Evolutionary conservation across 2,888 invertebrate species (phyloP), one percentile per base, ranked within the genome.

Genomic region (Glaucopsyche alexis): DNA sequence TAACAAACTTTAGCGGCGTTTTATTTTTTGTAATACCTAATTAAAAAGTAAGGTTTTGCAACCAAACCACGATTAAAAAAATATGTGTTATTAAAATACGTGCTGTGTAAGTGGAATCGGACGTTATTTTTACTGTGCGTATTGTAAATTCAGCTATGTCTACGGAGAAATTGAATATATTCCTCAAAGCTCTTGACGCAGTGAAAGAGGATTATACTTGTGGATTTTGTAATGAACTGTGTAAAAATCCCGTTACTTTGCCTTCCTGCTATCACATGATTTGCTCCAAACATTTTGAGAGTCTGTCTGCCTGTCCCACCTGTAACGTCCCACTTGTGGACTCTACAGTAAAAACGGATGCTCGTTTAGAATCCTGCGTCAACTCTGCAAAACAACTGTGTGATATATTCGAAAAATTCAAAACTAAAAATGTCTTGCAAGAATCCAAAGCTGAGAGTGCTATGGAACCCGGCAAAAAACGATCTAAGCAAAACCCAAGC

Each of bases 221-320:
- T 77, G 84, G 83, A 5, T 80, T 85, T 72, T 93, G 93, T 76
- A 78, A 76, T 0, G 79, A 91, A 80, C 75, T 91, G 13, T 90
- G 88, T 73, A 84, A 84, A 74, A 81, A 91, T 71, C 91, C 92
- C 0, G 85, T 90, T 5, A 87, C 87, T 8, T 76, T 93, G n/a
- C 89, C 87, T 72, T 83, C 85, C 78, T 93, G 93, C 79, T 91
- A 88, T 74, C 93, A 93, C 75, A 77, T 89, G 0, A 84, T 93
- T 75, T 93, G 93, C 76, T 80, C 81, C 0, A 83, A 83, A 70
- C 93, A 93, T 80, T 88, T 88, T 50, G 76, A 79, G 11, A 78
- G 73, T 16, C 77, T 90, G 66, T 81, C 83, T 67, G 76, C 78
- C 0, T 92, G 92, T 75, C 91, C 91, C 0, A 83, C 79, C 2